phyloP scores from a whole-genome alignment of 2,113 vertebrate species.

The Xenopus tropicalis region UCB_Xtro_10.0 CM004447.2:22573501-22574000 shows the following conservation, averaged over 20 bases:
- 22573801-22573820: not conserved
- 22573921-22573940: conserved; percentile 5
- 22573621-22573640: not conserved
- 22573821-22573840: conserved; percentile 3
- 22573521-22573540: no score
- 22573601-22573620: not conserved
- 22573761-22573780: not conserved
- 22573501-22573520: no score
- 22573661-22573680: not conserved
- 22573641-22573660: not conserved
- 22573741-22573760: not conserved
- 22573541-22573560: no score
- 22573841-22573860: conserved; percentile 11
- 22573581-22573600: no score
- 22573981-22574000: conserved; percentile 9
- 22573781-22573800: not conserved
- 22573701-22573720: not conserved
- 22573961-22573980: conserved; percentile 3
- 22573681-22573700: not conserved
- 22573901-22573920: not conserved
- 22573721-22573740: not conserved
- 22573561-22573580: no score
- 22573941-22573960: conserved; percentile 4
- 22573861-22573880: conserved; percentile 7
- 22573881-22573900: not conserved